A percentile compares a stretch with the other conserved stretches of the same genome.
These are phyloP conservation scores for Junco hyemalis DNA, from an alignment of 2,113 vertebrate species.

Conservation along the genomic window DNA sequence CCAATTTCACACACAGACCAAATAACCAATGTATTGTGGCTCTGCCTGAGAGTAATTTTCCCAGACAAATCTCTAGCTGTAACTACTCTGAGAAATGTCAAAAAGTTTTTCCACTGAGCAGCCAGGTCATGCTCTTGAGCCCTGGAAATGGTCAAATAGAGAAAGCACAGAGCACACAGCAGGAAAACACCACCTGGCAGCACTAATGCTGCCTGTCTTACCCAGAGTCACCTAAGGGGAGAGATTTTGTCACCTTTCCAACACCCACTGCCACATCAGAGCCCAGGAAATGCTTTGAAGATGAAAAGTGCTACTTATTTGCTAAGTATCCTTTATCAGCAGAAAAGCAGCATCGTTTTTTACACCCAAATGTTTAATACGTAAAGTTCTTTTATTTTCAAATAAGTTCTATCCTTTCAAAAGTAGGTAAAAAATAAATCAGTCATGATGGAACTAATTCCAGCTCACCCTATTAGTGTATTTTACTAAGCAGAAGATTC, in stretches of 20 bases:
- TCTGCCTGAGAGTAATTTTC: background rate
- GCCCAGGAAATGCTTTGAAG: background rate
- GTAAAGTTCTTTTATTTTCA: background rate
- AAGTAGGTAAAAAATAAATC: background rate
- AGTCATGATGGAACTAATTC: background rate
- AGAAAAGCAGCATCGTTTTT: background rate
- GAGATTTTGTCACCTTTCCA: background rate
- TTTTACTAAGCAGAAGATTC: background rate
- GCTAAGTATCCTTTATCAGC: constrained; percentile 40
- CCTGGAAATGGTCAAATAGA: background rate
- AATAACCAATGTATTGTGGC: background rate
- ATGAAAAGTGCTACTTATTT: constrained; percentile 2
- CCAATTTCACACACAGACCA: background rate
- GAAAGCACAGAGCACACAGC: background rate
- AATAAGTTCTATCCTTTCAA: background rate
- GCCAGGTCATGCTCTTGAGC: background rate
- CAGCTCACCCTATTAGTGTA: background rate
- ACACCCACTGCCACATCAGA: background rate
- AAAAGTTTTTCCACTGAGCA: background rate
- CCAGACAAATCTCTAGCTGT: background rate
- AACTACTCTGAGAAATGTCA: background rate
- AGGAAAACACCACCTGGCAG: background rate
- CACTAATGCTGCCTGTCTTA: background rate
- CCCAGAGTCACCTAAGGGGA: background rate
- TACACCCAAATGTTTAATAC: background rate